phyloP scores from a whole-genome alignment of 1,140 invertebrate genomes.

The Varroa destructor region DNA sequence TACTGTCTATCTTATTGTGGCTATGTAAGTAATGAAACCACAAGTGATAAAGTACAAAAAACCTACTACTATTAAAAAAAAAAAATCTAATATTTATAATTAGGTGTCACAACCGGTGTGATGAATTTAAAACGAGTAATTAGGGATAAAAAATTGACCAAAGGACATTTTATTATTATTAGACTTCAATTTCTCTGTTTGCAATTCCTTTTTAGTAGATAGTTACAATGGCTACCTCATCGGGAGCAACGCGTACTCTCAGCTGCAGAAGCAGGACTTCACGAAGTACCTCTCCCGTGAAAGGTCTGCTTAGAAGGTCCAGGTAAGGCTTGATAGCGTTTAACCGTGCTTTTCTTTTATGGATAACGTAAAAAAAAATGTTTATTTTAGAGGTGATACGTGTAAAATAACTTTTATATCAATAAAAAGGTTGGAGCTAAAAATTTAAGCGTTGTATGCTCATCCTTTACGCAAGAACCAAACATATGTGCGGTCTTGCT shows the following conservation, averaged over 20 bases:
- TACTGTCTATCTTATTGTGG: no score
- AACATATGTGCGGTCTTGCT: background rate
- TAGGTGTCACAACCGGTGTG: no score
- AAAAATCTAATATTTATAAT: no score
- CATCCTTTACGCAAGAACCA: background rate
- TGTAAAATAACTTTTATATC: background rate
- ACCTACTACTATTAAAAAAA: no score
- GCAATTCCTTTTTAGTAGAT: no score
- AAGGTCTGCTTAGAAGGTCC: conserved; percentile 6
- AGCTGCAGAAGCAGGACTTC: background rate
- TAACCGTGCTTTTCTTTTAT: background rate
- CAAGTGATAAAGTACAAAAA: no score
- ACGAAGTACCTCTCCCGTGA: background rate
- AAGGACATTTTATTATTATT: no score
- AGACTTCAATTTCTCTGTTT: no score
- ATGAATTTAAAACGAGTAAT: no score
- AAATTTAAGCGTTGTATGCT: background rate
- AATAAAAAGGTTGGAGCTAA: background rate
- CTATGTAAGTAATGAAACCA: no score
- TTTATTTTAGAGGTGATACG: background rate
- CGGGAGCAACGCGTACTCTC: background rate
- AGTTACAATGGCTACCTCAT: background rate
- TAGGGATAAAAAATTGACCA: no score
- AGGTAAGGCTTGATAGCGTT: background rate
- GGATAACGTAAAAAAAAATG: background rate